phyloP scores from a whole-genome alignment of 2,113 vertebrate species.

The Daboia siamensis region DNA sequence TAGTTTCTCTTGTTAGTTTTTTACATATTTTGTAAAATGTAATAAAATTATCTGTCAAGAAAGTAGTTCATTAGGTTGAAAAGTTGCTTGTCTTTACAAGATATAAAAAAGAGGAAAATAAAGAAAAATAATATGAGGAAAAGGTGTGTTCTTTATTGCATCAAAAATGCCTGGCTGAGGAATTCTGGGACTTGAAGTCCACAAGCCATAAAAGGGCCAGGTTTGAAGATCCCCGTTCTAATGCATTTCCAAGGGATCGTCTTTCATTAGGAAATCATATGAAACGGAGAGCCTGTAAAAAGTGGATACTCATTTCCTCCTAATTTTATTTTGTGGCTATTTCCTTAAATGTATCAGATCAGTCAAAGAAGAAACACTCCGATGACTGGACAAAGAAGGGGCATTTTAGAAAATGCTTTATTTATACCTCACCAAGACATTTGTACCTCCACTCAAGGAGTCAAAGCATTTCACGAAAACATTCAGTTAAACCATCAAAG shows the following conservation, averaged over 20 bases:
- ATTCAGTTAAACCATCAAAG: not conserved
- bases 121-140: not conserved
- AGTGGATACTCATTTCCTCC: not conserved
- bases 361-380: not conserved
- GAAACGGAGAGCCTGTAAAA: not conserved
- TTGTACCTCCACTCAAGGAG: not conserved
- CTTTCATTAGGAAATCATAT: not conserved
- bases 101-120: not conserved
- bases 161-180: not conserved
- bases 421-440: not conserved
- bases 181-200: too few species aligned
- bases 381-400: not conserved
- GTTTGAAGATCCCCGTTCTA: not conserved
- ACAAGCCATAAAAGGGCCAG: too few species aligned
- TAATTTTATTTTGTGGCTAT: not conserved
- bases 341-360: not conserved
- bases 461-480: not conserved
- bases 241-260: not conserved
- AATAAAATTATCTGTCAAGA: too few species aligned
- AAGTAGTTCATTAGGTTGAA: too few species aligned
- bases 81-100: too few species aligned
- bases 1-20: too few species aligned
- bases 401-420: not conserved
- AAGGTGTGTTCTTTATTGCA: not conserved
- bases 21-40: too few species aligned